Conservation (phyloP, 2,113 vertebrate species). For the Cryptotis parvus region DNA sequence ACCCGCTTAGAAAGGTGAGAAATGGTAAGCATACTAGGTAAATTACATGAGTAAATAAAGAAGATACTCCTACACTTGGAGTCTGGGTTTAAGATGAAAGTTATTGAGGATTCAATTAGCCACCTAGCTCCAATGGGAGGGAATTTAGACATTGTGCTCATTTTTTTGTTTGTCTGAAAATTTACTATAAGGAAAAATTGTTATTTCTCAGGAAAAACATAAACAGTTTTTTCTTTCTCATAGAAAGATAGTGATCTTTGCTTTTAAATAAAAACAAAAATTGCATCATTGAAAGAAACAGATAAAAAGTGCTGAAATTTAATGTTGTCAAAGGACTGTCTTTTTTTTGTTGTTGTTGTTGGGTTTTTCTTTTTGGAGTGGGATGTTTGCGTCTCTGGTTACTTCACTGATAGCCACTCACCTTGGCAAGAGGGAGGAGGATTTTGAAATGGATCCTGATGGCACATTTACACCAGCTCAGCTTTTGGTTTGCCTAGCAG, state of each 20-base stretch:
- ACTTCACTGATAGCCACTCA: constrained; percentile 52
- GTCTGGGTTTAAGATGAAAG: constrained; percentile 6
- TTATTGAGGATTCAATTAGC: neutral
- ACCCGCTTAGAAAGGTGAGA: constrained; percentile 51
- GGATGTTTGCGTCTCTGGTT: constrained; percentile 70
- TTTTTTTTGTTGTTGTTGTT: neutral
- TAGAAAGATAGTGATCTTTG: neutral
- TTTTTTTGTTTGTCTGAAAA: constrained; percentile 34
- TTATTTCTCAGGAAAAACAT: neutral
- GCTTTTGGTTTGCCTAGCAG: constrained; percentile 48
- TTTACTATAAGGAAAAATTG: neutral
- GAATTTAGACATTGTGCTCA: neutral
- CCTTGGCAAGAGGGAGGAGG: constrained; percentile 69
- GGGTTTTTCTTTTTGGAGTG: neutral
- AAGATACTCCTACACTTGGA: neutral
- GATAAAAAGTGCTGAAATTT: neutral
- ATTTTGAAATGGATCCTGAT: constrained; percentile 77
- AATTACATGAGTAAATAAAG: constrained; percentile 72
- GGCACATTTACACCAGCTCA: constrained; percentile 57
- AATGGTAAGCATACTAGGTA: constrained; percentile 13
- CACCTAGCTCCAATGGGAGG: neutral
- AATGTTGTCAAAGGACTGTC: neutral
- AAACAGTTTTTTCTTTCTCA: neutral
- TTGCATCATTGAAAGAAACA: neutral
- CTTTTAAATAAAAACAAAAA: neutral